phyloP scores from a whole-genome alignment of 1,140 invertebrate genomes.

The Ladona fulva region DNA sequence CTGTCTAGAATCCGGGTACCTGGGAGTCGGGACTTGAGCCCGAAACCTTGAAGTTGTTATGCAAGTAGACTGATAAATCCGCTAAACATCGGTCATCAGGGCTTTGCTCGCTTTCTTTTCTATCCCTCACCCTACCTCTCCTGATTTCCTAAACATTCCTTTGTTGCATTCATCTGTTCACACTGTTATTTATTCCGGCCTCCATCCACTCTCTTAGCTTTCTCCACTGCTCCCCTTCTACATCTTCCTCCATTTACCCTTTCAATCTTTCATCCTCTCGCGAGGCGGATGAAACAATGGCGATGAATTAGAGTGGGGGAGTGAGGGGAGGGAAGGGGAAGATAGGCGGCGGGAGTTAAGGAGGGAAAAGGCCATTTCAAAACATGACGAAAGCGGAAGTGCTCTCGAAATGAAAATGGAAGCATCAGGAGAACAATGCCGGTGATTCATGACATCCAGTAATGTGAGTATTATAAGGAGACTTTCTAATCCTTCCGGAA shows the following conservation, averaged over 20 bases:
- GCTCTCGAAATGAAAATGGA: constrained; percentile 5
- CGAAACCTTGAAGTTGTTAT: no score
- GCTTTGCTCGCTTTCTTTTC: no score
- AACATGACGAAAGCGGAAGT: background rate
- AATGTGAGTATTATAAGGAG: background rate
- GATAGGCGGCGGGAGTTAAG: background rate
- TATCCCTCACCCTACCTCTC: background rate
- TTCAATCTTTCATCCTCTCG: background rate
- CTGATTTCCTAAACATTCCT: no score
- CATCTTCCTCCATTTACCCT: background rate
- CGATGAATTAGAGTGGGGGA: background rate
- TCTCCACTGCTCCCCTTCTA: background rate
- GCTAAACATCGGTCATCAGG: no score
- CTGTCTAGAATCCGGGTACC: no score
- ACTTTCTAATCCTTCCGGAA: background rate
- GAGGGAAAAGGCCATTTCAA: background rate
- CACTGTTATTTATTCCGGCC: no score
- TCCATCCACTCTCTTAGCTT: background rate
- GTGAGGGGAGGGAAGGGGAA: background rate
- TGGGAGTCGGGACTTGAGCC: no score
- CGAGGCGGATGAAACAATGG: background rate
- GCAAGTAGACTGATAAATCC: no score
- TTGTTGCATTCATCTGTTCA: no score
- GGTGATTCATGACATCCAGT: background rate
- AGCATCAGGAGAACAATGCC: background rate